Evolutionary conservation across 1,140 invertebrate genomes (phyloP).

Genomic region (Platyura marginata): DNA sequence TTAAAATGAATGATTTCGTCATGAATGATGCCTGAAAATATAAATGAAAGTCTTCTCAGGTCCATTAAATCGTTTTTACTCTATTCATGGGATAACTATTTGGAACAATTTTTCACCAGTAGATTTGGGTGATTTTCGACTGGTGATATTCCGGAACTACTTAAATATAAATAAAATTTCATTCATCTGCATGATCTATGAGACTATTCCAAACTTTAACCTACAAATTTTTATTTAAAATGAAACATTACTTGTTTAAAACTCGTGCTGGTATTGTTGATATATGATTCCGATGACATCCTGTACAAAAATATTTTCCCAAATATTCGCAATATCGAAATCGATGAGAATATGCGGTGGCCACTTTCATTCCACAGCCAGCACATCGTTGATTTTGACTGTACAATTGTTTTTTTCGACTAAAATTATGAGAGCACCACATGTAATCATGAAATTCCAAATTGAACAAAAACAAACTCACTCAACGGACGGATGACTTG

Average conservation of each 20-base stretch:
- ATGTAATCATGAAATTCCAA: constrained; percentile 5
- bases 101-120: constrained; percentile 20
- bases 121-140: too few relatives aligned
- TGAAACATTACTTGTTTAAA: constrained; percentile 41
- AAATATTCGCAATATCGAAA: constrained; percentile 73
- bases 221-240: too few relatives aligned
- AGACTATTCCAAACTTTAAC: too few relatives aligned
- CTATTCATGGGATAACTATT: too few relatives aligned
- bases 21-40: too few relatives aligned
- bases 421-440: constrained; percentile 25
- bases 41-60: too few relatives aligned
- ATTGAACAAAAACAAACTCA: constrained; percentile 22
- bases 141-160: too few relatives aligned
- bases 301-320: constrained; percentile 76
- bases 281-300: constrained; percentile 63
- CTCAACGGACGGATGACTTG: constrained; percentile 47
- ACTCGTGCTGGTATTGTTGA: constrained; percentile 61
- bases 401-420: constrained; percentile 40
- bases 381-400: constrained; percentile 70
- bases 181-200: too few relatives aligned
- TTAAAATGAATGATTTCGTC: too few relatives aligned
- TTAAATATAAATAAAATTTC: too few relatives aligned
- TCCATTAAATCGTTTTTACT: too few relatives aligned
- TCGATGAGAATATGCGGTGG: constrained; percentile 44
- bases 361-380: constrained; percentile 68